Evolutionary conservation across 2,113 vertebrate species (phyloP).

Genomic region (Sceloporus tristichus): DNA sequence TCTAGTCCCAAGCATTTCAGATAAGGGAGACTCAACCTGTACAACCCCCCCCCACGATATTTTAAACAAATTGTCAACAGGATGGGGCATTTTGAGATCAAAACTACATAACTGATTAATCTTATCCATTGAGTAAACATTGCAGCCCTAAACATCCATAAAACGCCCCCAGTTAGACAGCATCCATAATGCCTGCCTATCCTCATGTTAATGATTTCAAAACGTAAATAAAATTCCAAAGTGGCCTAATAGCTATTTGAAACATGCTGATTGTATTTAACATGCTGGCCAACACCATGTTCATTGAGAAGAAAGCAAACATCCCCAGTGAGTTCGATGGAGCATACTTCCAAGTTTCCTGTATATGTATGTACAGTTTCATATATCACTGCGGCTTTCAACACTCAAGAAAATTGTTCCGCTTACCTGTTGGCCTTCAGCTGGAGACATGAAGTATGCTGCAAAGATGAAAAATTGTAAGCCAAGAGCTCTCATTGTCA

Average conservation of each 20-base stretch:
- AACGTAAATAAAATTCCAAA: not conserved
- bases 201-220: not conserved
- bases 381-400: not conserved
- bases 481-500: constrained; percentile 68
- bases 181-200: not conserved
- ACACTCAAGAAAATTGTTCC: not conserved
- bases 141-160: not conserved
- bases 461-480: constrained; percentile 66
- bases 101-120: not conserved
- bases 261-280: not conserved
- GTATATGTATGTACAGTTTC: not conserved
- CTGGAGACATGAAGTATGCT: constrained; percentile 50
- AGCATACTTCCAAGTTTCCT: not conserved
- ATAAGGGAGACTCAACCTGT: not conserved
- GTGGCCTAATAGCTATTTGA: accelerated
- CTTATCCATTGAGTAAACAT: not conserved
- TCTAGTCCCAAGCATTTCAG: too few relatives aligned
- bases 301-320: not conserved
- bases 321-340: not conserved
- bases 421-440: constrained; percentile 65
- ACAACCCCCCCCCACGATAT: not conserved
- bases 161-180: not conserved
- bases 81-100: not conserved
- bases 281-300: not conserved
- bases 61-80: not conserved